Evolutionary conservation across 2,113 vertebrate genomes (phyloP), one percentile per base, ranked within the genome.

Genomic region (Falcunculus frontatus): DNA sequence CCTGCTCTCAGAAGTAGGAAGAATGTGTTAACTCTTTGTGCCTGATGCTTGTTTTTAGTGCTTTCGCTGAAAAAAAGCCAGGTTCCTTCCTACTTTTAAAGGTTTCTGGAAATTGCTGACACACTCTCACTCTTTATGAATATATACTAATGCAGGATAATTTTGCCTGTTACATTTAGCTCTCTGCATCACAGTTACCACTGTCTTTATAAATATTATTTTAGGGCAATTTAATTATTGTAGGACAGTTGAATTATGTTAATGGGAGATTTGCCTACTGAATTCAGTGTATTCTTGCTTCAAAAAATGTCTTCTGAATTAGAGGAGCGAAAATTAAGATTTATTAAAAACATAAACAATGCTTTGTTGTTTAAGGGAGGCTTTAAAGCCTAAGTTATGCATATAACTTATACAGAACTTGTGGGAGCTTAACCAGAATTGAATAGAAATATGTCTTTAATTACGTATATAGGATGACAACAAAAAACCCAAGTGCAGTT

Each of bases 11-110:
- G 91, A 79, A 96, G 91, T 37, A 95, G 93, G 75, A 83, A 85
- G 94, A 35, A 52, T 1, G 6, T n/a, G 4, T 97, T 98, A 97
- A 98, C 97, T 93, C 93, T 93, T 97, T 89, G 37, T 55, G 73
- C 63, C 64, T 83, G 56, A 16, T 22, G 16, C 77, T 82, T 63
- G 22, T 8, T 79, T 32, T 81, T 8, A 46, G 16, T 39, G 62
- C 62, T 90, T 82, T 46, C 27, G 7, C 39, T 86, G 68, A 42
- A 41, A 47, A n/a, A 33, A 39, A 59, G 6, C 17, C n/a, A 13
- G 22, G 10, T 53, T 69, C 37, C 41, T 91, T 75, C 76, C 44
- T 7, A 30, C 33, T 87, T 73, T 6, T 79, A 50, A 84, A 68
- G 20, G 13, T 60, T 84, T 67, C 33, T 75, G 78, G 50, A 56